Evolutionary conservation across 2,888 invertebrate genomes (phyloP), one percentile per base, ranked within the genome.

Genomic region (Dolichopus griseipennis): DNA sequence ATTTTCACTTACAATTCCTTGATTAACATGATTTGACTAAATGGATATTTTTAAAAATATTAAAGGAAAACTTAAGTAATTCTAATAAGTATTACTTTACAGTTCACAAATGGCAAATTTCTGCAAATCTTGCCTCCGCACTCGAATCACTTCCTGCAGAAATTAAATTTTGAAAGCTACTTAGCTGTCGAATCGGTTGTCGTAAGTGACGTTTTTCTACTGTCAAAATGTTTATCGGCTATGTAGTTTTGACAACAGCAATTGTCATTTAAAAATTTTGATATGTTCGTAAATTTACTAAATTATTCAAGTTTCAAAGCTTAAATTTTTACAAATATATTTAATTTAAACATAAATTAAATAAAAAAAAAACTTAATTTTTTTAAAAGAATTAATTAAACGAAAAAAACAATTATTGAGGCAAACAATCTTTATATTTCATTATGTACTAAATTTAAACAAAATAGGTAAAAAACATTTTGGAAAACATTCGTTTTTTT

Each of bases 391-490:
- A n/a, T n/a, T n/a, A n/a, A n/a, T n/a, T n/a, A n/a, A n/a, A 27
- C 2, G 27, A 27, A 27, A 5, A 27, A 41, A 2, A 41, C 15
- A 12, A 5, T n/a, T n/a, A n/a, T 52, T 52, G 52, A 52, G 52
- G n/a, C 52, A 52, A 52, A 52, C 52, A 52, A 52, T 52, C 6
- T 41, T 52, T 52, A 52, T 52, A 52, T 52, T 52, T 52, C 52
- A 52, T 52, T 18, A 18, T 52, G 18, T 52, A 52, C 15, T n/a
- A 52, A 52, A n/a, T 52, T 15, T 52, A 52, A 52, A 52, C 52
- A 52, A 52, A 52, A 52, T 52, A 52, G 52, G 52, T 52, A 52
- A 52, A 52, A 52, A 52, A 52, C 52, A 52, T 52, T 52, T 52
- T 52, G 52, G 52, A 52, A 52, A 52, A 52, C 52, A 52, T 52